A percentile compares a stretch with the other conserved stretches of the same genome.
Conservation (phyloP, 1,140 invertebrate genomes). For the Caerostris darwini region DNA sequence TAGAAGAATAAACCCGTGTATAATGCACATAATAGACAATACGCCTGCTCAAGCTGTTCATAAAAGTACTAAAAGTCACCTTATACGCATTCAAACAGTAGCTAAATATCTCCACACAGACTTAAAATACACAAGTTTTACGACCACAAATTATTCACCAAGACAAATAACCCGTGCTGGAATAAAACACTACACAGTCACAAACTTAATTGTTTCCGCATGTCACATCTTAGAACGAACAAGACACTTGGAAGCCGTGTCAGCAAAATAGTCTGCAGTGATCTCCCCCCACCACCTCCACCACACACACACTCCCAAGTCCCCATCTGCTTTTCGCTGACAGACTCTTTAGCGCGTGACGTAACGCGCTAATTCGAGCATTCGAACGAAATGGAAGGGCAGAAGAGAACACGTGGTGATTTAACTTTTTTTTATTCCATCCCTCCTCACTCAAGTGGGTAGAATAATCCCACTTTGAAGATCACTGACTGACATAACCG, state of each 20-base stretch:
- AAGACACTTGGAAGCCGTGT: slow-evolving; percentile 39
- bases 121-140: neutral
- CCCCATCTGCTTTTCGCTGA: slow-evolving; percentile 10
- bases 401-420: slow-evolving; percentile 13
- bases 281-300: neutral
- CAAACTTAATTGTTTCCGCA: slow-evolving; percentile 46
- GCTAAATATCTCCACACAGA: too few species aligned
- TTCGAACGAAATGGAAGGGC: slow-evolving; percentile 5
- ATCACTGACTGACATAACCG: slow-evolving; percentile 26
- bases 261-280: slow-evolving; percentile 14
- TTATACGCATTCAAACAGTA: too few species aligned
- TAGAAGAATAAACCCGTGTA: too few species aligned
- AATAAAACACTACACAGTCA: neutral
- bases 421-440: neutral
- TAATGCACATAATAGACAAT: too few species aligned
- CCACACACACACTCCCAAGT: too few species aligned
- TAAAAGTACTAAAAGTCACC: too few species aligned
- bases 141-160: neutral
- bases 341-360: slow-evolving; percentile 63
- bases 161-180: neutral
- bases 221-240: neutral
- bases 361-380: slow-evolving; percentile 27
- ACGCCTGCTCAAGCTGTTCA: too few species aligned
- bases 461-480: slow-evolving; percentile 29
- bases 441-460: neutral